phyloP scores from a whole-genome alignment of 2,888 invertebrate species.

The Hydriomena furcata region DNA sequence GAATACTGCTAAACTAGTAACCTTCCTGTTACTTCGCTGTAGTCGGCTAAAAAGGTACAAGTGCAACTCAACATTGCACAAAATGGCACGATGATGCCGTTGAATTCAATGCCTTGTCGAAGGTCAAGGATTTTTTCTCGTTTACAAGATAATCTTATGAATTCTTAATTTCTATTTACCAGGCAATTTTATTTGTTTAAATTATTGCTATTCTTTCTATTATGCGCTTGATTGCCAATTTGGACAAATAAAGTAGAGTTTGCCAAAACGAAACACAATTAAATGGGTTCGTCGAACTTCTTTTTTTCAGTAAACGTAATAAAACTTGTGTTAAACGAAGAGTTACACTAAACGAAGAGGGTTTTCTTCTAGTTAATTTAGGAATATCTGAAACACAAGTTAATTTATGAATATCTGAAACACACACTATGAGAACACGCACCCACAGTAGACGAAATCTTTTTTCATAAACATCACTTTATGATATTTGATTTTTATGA shows the following conservation, averaged over 20 bases:
- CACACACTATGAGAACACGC: too few species aligned
- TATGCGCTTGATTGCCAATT: background rate
- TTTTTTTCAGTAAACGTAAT: too few species aligned
- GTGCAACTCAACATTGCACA: constrained; percentile 8
- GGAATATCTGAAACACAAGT: too few species aligned
- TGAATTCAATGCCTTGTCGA: constrained; percentile 14
- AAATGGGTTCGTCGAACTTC: background rate
- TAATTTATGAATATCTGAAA: too few species aligned
- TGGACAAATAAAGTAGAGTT: constrained; percentile 1
- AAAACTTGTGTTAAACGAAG: too few species aligned
- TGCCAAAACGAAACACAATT: background rate
- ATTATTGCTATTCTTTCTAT: background rate
- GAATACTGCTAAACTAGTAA: too few species aligned
- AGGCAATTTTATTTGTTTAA: background rate
- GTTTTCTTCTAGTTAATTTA: too few species aligned
- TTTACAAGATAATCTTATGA: constrained; percentile 12
- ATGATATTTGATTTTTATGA: too few species aligned
- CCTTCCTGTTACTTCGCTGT: too few species aligned
- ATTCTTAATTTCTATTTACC: constrained; percentile 11
- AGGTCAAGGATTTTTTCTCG: constrained; percentile 17
- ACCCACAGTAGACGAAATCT: too few species aligned
- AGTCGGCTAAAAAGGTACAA: background rate
- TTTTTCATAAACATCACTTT: too few species aligned
- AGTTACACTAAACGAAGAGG: too few species aligned
- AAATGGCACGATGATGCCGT: background rate